phyloP scores from a whole-genome alignment of 2,888 invertebrate genomes.

The Atrina japonica region DNA sequence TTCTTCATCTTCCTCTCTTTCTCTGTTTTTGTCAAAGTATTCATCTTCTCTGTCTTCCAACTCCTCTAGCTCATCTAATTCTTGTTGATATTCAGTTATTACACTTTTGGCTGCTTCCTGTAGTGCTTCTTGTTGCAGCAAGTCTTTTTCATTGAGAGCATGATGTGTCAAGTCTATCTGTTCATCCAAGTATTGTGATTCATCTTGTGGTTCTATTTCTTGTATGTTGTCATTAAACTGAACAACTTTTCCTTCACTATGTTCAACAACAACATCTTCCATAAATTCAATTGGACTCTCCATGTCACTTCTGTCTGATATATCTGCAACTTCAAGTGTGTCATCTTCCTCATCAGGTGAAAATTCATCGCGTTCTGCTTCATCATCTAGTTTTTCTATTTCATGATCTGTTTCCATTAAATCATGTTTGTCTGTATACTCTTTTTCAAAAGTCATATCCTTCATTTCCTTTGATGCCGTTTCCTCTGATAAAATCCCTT shows the following conservation, averaged over 20 bases:
- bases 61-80: background rate
- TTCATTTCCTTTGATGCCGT: constrained; percentile 2
- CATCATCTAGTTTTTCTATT: constrained; percentile 7
- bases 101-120: background rate
- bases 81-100: background rate
- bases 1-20: constrained; percentile 35
- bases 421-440: background rate
- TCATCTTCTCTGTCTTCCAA: background rate
- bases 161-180: background rate
- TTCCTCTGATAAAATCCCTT: constrained; percentile 1
- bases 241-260: constrained; percentile 13
- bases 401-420: constrained; percentile 5
- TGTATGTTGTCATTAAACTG: constrained; percentile 30
- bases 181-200: background rate
- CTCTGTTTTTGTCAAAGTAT: constrained; percentile 18
- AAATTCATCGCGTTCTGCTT: constrained; percentile 26
- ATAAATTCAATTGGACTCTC: constrained; percentile 41
- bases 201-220: constrained; percentile 17
- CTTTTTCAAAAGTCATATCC: background rate
- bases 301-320: constrained; percentile 37
- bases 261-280: constrained; percentile 22
- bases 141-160: background rate
- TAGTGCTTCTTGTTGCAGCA: background rate
- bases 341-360: constrained; percentile 22
- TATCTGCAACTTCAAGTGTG: constrained; percentile 28